A percentile compares a stretch with the other conserved stretches of the same genome.
Evolutionary conservation across 2,797 vertebrate genomes (phyloP).

Genomic region (Lithobates pipiens): DNA sequence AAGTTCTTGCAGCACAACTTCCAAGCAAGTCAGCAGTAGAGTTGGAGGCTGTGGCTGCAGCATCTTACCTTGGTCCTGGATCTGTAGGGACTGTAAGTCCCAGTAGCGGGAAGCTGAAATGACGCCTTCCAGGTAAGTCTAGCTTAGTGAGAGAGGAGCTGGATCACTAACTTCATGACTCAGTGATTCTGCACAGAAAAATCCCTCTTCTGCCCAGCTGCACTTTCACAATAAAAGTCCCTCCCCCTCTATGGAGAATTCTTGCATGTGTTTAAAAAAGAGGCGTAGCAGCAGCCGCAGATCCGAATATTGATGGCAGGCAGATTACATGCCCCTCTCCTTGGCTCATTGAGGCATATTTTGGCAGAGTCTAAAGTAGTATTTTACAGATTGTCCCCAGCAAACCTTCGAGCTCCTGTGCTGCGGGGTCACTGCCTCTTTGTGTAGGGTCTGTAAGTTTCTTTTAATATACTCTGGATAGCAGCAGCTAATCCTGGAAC

Average conservation of each 20-base stretch:
- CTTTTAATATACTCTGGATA: slow-evolving; percentile 15
- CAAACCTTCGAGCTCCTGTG: not conserved
- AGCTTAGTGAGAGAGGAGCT: slow-evolving; percentile 74
- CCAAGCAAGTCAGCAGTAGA: not conserved
- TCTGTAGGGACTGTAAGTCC: not conserved
- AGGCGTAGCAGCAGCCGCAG: slow-evolving; percentile 44
- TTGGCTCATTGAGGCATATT: not conserved
- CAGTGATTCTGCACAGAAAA: slow-evolving; percentile 64
- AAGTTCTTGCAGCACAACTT: too few relatives aligned
- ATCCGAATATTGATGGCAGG: slow-evolving; percentile 10
- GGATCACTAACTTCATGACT: slow-evolving; percentile 72
- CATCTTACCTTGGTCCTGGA: slow-evolving; percentile 26
- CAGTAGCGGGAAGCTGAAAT: slow-evolving; percentile 65
- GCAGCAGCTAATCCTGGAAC: slow-evolving; percentile 15
- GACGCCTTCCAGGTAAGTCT: slow-evolving; percentile 83
- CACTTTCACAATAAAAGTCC: slow-evolving; percentile 87
- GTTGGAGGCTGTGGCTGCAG: not conserved
- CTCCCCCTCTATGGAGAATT: slow-evolving; percentile 21
- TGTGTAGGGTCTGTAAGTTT: slow-evolving; percentile 11
- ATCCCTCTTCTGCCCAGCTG: slow-evolving; percentile 48
- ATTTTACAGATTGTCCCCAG: not conserved
- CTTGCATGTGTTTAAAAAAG: slow-evolving; percentile 47
- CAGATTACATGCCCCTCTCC: not conserved
- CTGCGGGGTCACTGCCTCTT: not conserved
- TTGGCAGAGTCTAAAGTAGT: not conserved